phyloP scores from a whole-genome alignment of 2,113 vertebrate species.

The Catagonus wagneri region DNA sequence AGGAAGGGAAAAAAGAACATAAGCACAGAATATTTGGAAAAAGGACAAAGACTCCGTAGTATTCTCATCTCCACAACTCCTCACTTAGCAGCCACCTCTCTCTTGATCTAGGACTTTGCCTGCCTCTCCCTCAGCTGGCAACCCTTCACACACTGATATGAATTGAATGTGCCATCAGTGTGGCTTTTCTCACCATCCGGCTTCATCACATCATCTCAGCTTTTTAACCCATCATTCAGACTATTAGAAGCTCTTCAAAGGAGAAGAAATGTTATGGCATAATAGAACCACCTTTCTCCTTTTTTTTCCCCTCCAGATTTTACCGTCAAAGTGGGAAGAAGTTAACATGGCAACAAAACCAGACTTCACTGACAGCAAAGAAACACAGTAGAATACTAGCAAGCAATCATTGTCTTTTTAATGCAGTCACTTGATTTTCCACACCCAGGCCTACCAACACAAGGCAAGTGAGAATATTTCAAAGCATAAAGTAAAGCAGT shows the following conservation, averaged over 20 bases:
- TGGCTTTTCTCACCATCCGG: conserved; percentile 25
- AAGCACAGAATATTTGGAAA: conserved; percentile 16
- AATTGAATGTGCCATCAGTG: neutral
- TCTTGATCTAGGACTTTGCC: conserved; percentile 20
- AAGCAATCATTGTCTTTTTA: conserved; percentile 59
- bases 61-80: neutral
- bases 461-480: neutral
- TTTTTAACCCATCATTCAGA: conserved; percentile 57
- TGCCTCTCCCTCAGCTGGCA: neutral
- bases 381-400: conserved; percentile 54
- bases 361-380: neutral
- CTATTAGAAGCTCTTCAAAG: conserved; percentile 41
- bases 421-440: conserved; percentile 38
- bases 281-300: neutral
- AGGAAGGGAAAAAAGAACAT: neutral
- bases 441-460: neutral
- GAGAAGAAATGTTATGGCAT: conserved; percentile 38
- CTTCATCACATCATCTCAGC: conserved; percentile 48
- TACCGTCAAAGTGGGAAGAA: conserved; percentile 16
- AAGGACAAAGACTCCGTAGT: conserved; percentile 41
- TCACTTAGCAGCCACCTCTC: conserved; percentile 26
- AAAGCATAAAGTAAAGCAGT: conserved; percentile 3
- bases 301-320: conserved; percentile 26
- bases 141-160: neutral
- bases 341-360: conserved; percentile 56